phyloP scores from a whole-genome alignment of 2,888 invertebrate species.

The Keiferia lycopersicella region DNA sequence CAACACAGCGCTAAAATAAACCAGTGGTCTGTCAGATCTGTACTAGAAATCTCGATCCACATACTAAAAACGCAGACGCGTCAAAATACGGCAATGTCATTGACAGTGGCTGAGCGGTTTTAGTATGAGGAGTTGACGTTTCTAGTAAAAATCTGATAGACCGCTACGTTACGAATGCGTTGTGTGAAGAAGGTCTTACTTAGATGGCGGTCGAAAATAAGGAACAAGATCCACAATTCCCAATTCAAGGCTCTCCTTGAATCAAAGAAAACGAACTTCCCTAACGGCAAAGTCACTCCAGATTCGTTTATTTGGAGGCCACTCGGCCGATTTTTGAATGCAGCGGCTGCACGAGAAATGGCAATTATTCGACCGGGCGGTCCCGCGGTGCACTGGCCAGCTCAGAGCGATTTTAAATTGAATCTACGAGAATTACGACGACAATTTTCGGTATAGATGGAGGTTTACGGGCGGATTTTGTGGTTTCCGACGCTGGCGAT shows the following conservation, averaged over 20 bases:
- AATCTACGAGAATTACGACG: constrained; percentile 62
- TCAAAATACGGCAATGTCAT: too few relatives aligned
- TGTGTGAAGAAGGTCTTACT: too few relatives aligned
- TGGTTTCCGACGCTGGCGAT: constrained; percentile 10
- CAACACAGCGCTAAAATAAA: too few relatives aligned
- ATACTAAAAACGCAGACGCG: too few relatives aligned
- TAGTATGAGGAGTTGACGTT: too few relatives aligned
- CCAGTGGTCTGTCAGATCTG: too few relatives aligned
- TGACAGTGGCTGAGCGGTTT: too few relatives aligned
- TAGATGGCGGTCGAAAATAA: too few relatives aligned
- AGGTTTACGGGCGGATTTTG: constrained; percentile 37
- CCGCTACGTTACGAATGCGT: too few relatives aligned
- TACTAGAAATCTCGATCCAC: too few relatives aligned
- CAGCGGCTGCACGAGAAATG: constrained; percentile 54
- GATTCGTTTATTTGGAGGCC: constrained; percentile 19
- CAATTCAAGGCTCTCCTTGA: not conserved
- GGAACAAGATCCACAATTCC: not conserved
- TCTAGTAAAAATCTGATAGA: too few relatives aligned
- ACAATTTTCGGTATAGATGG: constrained; percentile 52
- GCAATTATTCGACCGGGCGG: constrained; percentile 60
- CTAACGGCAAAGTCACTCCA: not conserved
- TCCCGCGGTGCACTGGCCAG: constrained; percentile 48
- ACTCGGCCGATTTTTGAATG: constrained; percentile 57
- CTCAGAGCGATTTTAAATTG: constrained; percentile 66
- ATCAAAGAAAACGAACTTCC: constrained; percentile 2